These are phyloP conservation scores for Yponomeuta cagnagella DNA, from an alignment of 2,888 invertebrate species.

Conservation along the genomic window DNA sequence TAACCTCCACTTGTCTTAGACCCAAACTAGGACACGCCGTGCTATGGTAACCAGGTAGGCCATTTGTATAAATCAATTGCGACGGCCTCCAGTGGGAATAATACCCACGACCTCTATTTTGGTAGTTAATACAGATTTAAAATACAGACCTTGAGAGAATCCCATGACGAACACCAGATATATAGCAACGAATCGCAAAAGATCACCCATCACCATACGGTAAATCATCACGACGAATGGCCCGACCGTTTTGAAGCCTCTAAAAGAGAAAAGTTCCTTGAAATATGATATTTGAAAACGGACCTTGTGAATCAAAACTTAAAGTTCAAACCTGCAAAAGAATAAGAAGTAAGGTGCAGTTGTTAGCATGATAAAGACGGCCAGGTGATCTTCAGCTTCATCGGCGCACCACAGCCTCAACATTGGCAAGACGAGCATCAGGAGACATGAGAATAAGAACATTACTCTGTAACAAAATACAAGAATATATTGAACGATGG, in stretches of 20 bases:
- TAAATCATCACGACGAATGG: conserved; percentile 99
- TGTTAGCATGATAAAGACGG: conserved; percentile 94
- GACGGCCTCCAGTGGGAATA: no score
- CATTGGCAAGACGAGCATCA: conserved; percentile 90
- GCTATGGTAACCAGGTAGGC: no score
- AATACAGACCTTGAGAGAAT: conserved; percentile 89
- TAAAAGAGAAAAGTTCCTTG: conserved; percentile 45
- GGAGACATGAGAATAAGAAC: conserved; percentile 94
- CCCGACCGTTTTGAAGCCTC: conserved; percentile 98
- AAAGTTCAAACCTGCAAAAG: conserved; percentile 86
- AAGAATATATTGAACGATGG: no score
- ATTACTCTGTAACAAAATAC: conserved; percentile 79
- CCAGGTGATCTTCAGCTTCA: conserved; percentile 92
- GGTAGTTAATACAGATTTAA: no score
- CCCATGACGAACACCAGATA: conserved; percentile 98
- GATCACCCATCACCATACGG: conserved; percentile 97
- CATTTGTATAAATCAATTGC: no score
- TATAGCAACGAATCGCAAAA: conserved; percentile 95
- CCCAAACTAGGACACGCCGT: no score
- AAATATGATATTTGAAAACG: not conserved
- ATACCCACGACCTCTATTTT: no score
- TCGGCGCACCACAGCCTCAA: conserved; percentile 89
- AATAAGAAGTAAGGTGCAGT: conserved; percentile 98
- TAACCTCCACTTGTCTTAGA: no score
- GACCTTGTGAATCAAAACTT: not conserved